Conservation (phyloP, 1,140 invertebrate genomes). For the Papilio helenus region DNA sequence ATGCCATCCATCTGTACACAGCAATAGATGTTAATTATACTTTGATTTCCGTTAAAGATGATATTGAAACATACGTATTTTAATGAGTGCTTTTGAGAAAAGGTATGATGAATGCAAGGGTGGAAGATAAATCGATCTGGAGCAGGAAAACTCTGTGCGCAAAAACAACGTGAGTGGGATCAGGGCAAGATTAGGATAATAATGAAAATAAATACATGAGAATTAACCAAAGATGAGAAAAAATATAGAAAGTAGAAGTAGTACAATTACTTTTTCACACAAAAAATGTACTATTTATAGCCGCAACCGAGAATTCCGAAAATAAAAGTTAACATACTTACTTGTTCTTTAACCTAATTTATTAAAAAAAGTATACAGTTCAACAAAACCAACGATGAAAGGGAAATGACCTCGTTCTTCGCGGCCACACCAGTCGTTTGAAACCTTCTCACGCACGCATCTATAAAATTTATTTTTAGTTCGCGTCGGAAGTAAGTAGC, state of each 20-base stretch:
- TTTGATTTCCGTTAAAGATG: no score
- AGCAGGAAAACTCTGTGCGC: no score
- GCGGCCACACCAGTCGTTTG: constrained; percentile 59
- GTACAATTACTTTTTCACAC: background rate
- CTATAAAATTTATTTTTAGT: constrained; percentile 77
- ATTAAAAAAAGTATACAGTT: constrained; percentile 64
- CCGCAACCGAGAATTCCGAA: background rate
- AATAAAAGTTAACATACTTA: constrained; percentile 38
- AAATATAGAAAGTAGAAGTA: background rate
- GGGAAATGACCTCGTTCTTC: constrained; percentile 75
- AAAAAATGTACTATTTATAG: background rate
- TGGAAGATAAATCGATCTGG: no score
- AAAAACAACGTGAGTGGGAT: no score
- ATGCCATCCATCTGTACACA: no score
- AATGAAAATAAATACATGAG: no score
- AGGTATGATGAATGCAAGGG: no score
- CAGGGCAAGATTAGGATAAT: no score
- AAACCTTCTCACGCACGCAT: constrained; percentile 72
- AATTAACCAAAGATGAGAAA: no score
- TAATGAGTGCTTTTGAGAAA: no score
- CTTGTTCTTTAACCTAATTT: constrained; percentile 57
- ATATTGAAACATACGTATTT: no score
- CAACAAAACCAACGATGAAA: constrained; percentile 68
- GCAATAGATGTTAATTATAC: no score
- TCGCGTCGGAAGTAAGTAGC: constrained; percentile 63